Base-by-base conservation (phyloP, 1,140 invertebrate genomes). In the Drosophila carrolli region DNA sequence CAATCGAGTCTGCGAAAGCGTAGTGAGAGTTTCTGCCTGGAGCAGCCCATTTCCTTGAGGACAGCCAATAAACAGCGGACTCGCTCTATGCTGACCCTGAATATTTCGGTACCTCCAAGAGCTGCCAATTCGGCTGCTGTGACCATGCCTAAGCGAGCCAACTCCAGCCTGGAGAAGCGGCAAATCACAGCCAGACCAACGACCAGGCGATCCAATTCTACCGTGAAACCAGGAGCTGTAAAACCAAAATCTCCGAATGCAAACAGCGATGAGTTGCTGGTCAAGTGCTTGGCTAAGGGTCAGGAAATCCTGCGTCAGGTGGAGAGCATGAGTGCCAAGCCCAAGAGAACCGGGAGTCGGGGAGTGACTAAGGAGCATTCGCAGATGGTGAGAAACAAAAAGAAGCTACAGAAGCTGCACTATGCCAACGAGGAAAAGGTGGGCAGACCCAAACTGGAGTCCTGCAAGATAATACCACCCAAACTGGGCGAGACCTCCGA, bases 231-330 rank as follows among this genome's bases (percentile, higher is more conserved):
- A 0, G 41, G 35, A 16, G 43, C 54, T 8, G 11, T 8, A 27
- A 75, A 54, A 16, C n/a, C 48, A 11, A 79, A 44, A 13, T 59
- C 62, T 0, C 40, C 51, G 5, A 78, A 71, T 60, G 76, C 75
- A 4, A 60, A 77, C 46, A 85, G 83, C 50, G 91, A 92, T 65
- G 82, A 90, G 46, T 55, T 91, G 27, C 59, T 92, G 48, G 90
- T 92, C 44, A 92, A 92, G 68, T 92, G 91, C 44, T 55, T 91
- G 68, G 81, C 82, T 70, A 93, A 92, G 50, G 92, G 92, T 54
- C 91, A 92, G 38, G 81, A 91, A 37, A 84, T 93, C 37, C 60
- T 92, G 29, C 85, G 86, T 5, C 91, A 93, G 65, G 91, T 91
- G 40, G 92, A 93, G 72, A 83, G 60, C 1, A 56, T 92, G 10